phyloP scores from a whole-genome alignment of 2,888 invertebrate genomes.

The Polyommatus icarus region DNA sequence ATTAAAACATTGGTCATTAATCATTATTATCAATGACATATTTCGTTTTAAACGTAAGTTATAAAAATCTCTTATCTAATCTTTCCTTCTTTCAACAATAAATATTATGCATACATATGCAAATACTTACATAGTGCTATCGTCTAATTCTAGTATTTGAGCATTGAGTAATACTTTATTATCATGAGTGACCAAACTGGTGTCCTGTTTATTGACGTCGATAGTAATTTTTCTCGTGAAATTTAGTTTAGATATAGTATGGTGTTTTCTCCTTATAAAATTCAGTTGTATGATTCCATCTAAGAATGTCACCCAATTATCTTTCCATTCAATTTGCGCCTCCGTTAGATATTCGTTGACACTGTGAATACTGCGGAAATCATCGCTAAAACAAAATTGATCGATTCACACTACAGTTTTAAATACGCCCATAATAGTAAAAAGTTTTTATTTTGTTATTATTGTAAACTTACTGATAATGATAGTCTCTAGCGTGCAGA shows the following conservation, averaged over 20 bases:
- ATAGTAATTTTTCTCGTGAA: slow-evolving; percentile 51
- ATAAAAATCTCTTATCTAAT: too few species aligned
- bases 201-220: slow-evolving; percentile 46
- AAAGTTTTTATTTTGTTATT: too few species aligned
- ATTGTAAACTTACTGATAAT: slow-evolving; percentile 48
- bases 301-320: slow-evolving; percentile 88
- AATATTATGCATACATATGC: neutral
- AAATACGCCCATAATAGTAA: too few species aligned
- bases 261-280: slow-evolving; percentile 80
- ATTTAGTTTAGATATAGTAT: slow-evolving; percentile 83
- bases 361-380: slow-evolving; percentile 52
- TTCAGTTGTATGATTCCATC: slow-evolving; percentile 90
- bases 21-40: neutral
- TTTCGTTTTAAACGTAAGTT: neutral
- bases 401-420: too few species aligned
- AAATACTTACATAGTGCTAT: slow-evolving; percentile 46
- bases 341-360: slow-evolving; percentile 48
- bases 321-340: slow-evolving; percentile 82
- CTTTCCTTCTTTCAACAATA: too few species aligned
- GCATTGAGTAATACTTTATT: slow-evolving; percentile 43
- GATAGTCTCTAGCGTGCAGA: slow-evolving; percentile 48
- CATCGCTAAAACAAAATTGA: slow-evolving; percentile 45
- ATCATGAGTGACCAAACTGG: slow-evolving; percentile 28
- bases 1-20: neutral
- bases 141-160: slow-evolving; percentile 42